Conservation (phyloP, 2,113 vertebrate genomes). For the Notothenia coriiceps region DNA sequence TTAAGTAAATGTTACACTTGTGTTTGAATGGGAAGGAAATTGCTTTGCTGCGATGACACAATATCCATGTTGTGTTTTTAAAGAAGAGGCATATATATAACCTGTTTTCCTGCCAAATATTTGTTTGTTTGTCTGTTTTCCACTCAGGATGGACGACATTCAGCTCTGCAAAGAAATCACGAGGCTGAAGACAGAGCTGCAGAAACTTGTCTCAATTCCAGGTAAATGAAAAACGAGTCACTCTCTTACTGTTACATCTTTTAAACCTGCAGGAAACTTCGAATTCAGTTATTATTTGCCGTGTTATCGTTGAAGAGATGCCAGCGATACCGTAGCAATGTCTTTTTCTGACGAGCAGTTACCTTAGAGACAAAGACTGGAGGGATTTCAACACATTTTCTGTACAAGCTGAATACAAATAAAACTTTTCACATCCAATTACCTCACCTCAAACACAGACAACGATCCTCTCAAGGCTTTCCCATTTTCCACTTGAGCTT, state of each 20-base stretch:
- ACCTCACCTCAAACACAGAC: no score
- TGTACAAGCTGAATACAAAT: background rate
- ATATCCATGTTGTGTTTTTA: background rate
- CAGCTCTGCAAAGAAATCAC: slow-evolving; percentile 93
- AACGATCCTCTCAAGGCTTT: background rate
- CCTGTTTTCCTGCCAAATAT: background rate
- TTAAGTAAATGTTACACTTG: slow-evolving; percentile 12
- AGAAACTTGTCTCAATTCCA: slow-evolving; percentile 85
- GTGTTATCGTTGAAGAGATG: background rate
- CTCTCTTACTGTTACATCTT: background rate
- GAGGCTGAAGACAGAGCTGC: slow-evolving; percentile 90
- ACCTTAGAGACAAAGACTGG: background rate
- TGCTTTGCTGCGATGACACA: background rate
- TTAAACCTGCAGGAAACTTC: background rate
- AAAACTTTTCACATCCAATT: no score
- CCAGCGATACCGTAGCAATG: background rate
- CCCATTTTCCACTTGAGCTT: background rate
- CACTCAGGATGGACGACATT: slow-evolving; percentile 92
- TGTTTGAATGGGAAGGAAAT: slow-evolving; percentile 3
- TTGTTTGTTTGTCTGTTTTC: slow-evolving; percentile 3
- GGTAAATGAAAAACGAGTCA: slow-evolving; percentile 73
- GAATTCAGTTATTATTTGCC: background rate
- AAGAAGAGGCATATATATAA: background rate
- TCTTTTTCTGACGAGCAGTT: background rate
- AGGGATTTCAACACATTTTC: background rate